A percentile compares a stretch with the other conserved stretches of the same genome.
phyloP scores from a whole-genome alignment of 2,888 invertebrate genomes.

The Tetragonula carbonaria region DNA sequence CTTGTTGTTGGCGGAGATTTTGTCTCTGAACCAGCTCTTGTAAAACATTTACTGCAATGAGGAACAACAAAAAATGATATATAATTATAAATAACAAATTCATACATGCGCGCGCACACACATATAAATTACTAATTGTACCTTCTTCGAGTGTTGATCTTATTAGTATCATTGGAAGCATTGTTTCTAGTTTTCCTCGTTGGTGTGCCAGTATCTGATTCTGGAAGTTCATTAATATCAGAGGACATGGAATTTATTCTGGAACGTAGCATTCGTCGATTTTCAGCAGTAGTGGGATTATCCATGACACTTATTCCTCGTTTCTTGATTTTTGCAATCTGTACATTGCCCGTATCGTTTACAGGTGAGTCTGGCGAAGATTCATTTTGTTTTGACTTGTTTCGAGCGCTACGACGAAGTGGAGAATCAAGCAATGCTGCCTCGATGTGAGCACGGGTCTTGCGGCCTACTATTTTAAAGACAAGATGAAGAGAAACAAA shows the following conservation, averaged over 20 bases:
- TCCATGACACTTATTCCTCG: conserved; percentile 57
- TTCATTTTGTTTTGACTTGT: conserved; percentile 58
- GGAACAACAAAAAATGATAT: not conserved
- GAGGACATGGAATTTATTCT: conserved; percentile 67
- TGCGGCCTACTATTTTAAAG: conserved; percentile 53
- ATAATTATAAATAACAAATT: not conserved
- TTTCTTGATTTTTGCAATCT: conserved; percentile 43
- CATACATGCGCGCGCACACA: too few relatives aligned
- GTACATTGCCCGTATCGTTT: conserved; percentile 55
- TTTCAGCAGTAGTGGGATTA: conserved; percentile 22
- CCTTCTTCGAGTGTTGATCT: conserved; percentile 33
- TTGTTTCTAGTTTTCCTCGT: conserved; percentile 41
- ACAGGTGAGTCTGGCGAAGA: conserved; percentile 67
- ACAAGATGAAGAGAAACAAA: not conserved
- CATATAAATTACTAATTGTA: conserved; percentile 26
- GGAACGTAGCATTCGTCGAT: conserved; percentile 54
- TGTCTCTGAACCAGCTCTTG: conserved; percentile 78
- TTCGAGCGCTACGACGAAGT: conserved; percentile 73
- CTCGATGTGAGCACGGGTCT: conserved; percentile 50
- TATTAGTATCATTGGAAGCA: conserved; percentile 4
- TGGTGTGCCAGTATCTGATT: conserved; percentile 62
- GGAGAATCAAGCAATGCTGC: conserved; percentile 66
- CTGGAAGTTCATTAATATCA: conserved; percentile 65
- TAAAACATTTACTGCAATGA: conserved; percentile 23
- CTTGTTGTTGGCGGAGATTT: conserved; percentile 66